Evolutionary conservation across 2,888 invertebrate genomes (phyloP).

Genomic region (Drosophila longiperda): DNA sequence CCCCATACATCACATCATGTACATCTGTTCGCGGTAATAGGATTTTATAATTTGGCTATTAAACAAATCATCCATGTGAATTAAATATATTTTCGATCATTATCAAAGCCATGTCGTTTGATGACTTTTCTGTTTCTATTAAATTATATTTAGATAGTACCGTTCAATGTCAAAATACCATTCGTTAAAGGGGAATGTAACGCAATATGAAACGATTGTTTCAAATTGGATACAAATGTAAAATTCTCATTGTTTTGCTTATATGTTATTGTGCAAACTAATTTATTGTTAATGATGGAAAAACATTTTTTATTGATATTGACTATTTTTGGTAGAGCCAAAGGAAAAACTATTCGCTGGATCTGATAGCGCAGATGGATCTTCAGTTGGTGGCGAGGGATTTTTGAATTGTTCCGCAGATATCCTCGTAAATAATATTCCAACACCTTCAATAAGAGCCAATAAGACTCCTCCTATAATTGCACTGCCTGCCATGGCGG

Average conservation of each 20-base stretch:
- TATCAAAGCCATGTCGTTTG: neutral
- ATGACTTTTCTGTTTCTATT: neutral
- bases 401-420: constrained; percentile 97
- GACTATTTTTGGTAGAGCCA: constrained; percentile 74
- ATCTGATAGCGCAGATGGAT: constrained; percentile 90
- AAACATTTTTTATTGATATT: constrained; percentile 80
- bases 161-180: neutral
- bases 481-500: constrained; percentile 97
- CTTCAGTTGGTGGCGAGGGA: constrained; percentile 90
- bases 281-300: constrained; percentile 26
- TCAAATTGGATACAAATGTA: neutral
- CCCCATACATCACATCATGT: neutral
- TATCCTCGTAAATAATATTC: constrained; percentile 96
- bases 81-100: neutral
- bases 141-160: too few relatives aligned
- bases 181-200: neutral
- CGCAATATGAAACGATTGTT: neutral
- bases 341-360: constrained; percentile 85
- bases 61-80: neutral
- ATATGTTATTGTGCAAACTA: constrained; percentile 32
- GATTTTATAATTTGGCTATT: neutral
- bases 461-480: constrained; percentile 97
- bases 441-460: constrained; percentile 98
- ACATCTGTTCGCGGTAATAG: neutral
- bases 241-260: constrained; percentile 3